Percentiles rank a stretch among this genome's conserved stretches.
phyloP scores from a whole-genome alignment of 2,113 vertebrate genomes.

The Boulengeromyrus knoepffleri region DNA sequence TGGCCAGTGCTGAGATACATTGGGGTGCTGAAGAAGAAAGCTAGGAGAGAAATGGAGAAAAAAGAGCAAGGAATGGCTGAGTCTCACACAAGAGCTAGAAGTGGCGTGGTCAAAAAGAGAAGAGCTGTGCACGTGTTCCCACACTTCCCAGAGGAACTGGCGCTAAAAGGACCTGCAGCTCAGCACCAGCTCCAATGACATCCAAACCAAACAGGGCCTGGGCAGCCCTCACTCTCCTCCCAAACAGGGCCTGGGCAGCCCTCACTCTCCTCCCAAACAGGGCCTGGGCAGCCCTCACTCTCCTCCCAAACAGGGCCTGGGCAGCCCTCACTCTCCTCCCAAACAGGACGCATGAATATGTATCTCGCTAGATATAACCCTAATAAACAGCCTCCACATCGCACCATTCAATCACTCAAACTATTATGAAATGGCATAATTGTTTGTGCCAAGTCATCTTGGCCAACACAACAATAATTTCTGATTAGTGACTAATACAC shows the following conservation, averaged over 20 bases:
- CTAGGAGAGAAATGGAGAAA: conserved; percentile 7
- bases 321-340: background rate
- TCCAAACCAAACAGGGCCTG: conserved; percentile 20
- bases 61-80: background rate
- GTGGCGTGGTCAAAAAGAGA: background rate
- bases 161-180: background rate
- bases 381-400: conserved; percentile 34
- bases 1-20: background rate
- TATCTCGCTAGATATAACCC: conserved; percentile 54
- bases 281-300: conserved; percentile 24
- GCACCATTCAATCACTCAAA: conserved; percentile 18
- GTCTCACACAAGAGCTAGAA: background rate
- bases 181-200: background rate
- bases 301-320: conserved; percentile 20
- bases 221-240: background rate
- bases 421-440: background rate
- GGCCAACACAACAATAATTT: background rate
- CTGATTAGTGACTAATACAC: background rate
- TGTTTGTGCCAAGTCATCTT: background rate
- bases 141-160: background rate
- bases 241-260: conserved; percentile 16
- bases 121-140: background rate
- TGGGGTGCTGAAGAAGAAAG: conserved; percentile 7
- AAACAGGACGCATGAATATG: conserved; percentile 34
- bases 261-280: background rate